Conservation (phyloP, 53 echinoderm and acorn worm genomes). For the Glandiceps talaboti region DNA sequence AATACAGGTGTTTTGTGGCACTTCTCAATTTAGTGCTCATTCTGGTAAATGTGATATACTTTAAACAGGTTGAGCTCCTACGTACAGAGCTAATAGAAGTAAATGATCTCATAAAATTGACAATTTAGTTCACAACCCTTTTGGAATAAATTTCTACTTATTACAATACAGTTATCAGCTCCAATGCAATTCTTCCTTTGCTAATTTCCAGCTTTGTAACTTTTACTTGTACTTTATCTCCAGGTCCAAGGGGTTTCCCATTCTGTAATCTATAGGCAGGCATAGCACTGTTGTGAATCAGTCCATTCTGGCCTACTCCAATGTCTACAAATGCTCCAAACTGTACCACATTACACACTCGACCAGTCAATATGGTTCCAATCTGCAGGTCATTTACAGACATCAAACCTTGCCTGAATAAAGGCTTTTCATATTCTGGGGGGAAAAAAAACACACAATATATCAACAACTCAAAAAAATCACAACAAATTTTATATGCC, state of each 20-base stretch:
- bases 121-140: no score
- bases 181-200: constrained; percentile 16
- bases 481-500: background rate
- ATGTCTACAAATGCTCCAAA: constrained; percentile 95
- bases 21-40: no score
- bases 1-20: no score
- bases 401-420: constrained; percentile 62
- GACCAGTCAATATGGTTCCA: constrained; percentile 50
- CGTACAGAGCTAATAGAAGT: no score
- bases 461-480: background rate
- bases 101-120: no score
- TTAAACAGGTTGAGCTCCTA: no score
- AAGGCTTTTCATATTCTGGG: constrained; percentile 68
- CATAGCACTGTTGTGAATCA: constrained; percentile 81
- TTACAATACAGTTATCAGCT: constrained; percentile 10
- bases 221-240: constrained; percentile 72
- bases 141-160: no score
- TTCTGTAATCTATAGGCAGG: constrained; percentile 15
- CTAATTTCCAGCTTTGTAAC: constrained; percentile 12
- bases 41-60: no score
- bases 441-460: no score
- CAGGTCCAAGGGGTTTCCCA: constrained; percentile 53
- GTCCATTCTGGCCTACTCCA: constrained; percentile 45
- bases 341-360: constrained; percentile 52
- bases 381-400: constrained; percentile 49